Percentiles rank a stretch among this genome's conserved stretches.
phyloP scores from a whole-genome alignment of 2,888 invertebrate species.

The Scaptomyza caliginosa region DNA sequence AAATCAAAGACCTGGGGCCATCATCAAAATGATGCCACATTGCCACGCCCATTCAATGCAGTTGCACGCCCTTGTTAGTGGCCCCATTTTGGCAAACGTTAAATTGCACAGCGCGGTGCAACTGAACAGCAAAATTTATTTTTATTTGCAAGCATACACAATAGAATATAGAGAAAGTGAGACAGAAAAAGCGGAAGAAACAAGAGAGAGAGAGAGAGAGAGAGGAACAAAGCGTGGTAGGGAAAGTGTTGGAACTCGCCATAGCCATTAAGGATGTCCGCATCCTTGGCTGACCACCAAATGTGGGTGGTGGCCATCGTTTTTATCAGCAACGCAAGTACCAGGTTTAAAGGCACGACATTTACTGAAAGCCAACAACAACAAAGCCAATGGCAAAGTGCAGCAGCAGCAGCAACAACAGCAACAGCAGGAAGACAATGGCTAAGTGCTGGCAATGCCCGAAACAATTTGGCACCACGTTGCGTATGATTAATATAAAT shows the following conservation, averaged over 20 bases:
- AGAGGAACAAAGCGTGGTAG: not conserved
- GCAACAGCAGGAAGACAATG: not conserved
- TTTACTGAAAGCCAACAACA: not conserved
- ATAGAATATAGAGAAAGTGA: not conserved
- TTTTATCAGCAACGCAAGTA: conserved; percentile 11
- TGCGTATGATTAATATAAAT: conserved; percentile 72
- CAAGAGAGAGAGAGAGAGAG: not conserved
- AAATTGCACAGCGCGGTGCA: conserved; percentile 18
- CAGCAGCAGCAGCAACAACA: not conserved
- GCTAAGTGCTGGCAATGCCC: conserved; percentile 19
- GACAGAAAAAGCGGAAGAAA: not conserved
- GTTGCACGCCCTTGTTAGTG: conserved; percentile 17
- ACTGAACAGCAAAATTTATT: conserved; percentile 28
- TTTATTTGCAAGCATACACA: conserved; percentile 21
- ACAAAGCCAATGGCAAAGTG: not conserved
- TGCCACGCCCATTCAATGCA: conserved; percentile 29
- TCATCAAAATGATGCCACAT: conserved; percentile 1
- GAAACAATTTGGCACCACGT: conserved; percentile 62
- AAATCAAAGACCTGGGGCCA: conserved; percentile 12
- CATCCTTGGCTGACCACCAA: conserved; percentile 20
- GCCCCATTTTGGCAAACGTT: conserved; percentile 1
- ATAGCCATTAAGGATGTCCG: conserved; percentile 22
- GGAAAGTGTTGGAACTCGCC: not conserved
- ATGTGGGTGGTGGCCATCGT: conserved; percentile 15
- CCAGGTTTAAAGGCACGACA: conserved; percentile 6